Conservation (phyloP, 92 coral and sea anemone genomes). For the Umimayanthus chanpuru region DNA sequence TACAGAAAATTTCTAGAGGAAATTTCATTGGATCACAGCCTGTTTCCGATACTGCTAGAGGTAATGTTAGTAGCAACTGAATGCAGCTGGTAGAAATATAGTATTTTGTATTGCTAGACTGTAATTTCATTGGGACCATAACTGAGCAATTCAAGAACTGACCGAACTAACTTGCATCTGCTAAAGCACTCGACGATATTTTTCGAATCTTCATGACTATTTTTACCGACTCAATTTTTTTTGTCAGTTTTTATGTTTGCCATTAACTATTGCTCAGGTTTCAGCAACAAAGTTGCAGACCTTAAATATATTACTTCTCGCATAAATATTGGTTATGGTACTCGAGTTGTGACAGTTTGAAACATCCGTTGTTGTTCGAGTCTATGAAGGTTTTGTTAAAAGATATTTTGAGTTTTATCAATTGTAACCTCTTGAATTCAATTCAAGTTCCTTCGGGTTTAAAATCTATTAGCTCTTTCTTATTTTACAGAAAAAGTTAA, state of each 20-base stretch:
- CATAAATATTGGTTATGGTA: not conserved
- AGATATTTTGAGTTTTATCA: not conserved
- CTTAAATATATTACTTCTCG: not conserved
- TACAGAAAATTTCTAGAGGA: not conserved
- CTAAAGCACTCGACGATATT: not conserved
- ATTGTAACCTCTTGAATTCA: not conserved
- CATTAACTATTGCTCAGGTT: too few species aligned
- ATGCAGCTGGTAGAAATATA: not conserved
- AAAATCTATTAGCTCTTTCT: too few species aligned
- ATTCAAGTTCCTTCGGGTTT: too few species aligned
- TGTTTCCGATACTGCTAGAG: not conserved
- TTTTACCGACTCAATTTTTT: not conserved
- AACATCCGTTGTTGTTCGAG: not conserved
- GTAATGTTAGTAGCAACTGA: not conserved
- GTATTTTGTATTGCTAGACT: not conserved
- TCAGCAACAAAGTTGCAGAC: too few species aligned
- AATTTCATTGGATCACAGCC: not conserved
- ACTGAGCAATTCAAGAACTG: not conserved
- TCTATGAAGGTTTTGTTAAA: not conserved
- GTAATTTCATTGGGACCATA: not conserved
- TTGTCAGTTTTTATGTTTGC: too few species aligned
- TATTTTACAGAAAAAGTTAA: too few species aligned
- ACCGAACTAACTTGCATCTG: not conserved
- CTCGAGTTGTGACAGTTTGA: not conserved
- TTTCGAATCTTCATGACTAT: not conserved